Conservation (phyloP, 2,888 invertebrate species). For the Petrophora chlorosata region DNA sequence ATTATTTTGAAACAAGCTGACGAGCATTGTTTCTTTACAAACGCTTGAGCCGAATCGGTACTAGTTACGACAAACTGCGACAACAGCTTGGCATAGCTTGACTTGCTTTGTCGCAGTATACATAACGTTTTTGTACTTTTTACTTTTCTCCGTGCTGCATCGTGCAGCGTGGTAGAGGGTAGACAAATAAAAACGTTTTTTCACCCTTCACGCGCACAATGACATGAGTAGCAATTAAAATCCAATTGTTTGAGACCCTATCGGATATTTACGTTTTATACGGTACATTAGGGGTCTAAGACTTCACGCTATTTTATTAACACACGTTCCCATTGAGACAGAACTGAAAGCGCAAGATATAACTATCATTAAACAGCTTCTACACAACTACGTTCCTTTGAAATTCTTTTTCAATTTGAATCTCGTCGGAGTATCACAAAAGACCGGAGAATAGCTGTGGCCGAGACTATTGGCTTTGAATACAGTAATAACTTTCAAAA, state of each 20-base stretch:
- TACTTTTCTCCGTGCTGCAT: neutral
- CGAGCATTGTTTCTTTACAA: neutral
- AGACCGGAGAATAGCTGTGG: constrained; percentile 20
- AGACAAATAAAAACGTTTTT: too few species aligned
- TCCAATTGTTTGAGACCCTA: too few species aligned
- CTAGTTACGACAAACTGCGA: neutral
- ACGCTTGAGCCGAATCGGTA: neutral
- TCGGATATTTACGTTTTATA: too few species aligned
- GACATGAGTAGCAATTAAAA: too few species aligned
- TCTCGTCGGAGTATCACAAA: constrained; percentile 9
- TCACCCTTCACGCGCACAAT: too few species aligned
- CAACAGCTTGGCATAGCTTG: neutral
- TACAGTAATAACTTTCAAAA: constrained; percentile 37
- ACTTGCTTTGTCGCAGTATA: constrained; percentile 1
- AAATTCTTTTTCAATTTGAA: constrained; percentile 21
- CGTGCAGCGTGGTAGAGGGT: too few species aligned
- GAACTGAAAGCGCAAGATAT: too few species aligned
- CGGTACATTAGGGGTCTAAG: too few species aligned
- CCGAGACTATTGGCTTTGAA: constrained; percentile 19
- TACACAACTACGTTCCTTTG: constrained; percentile 5
- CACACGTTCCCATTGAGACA: too few species aligned
- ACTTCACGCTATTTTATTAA: too few species aligned
- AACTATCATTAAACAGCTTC: neutral
- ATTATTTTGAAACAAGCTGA: neutral
- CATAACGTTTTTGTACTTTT: neutral